Conservation (phyloP, 2,797 vertebrate genomes). For the Okamejei kenojei region DNA sequence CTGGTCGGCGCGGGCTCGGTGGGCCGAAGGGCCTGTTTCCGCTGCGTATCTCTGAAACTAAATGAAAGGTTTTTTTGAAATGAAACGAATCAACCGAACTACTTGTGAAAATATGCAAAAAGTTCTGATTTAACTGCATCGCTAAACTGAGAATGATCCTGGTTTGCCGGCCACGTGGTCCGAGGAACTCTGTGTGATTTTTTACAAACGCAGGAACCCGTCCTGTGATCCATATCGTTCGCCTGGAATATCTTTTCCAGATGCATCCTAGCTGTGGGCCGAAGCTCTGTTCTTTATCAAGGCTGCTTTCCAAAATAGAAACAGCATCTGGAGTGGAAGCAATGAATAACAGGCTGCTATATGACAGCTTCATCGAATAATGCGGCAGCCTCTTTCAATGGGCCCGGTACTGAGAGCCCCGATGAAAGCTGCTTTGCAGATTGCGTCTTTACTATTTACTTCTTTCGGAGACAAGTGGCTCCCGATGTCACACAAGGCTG, state of each 20-base stretch:
- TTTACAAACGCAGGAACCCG: constrained; percentile 1
- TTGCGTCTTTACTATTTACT: constrained; percentile 33
- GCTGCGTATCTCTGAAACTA: too few species aligned
- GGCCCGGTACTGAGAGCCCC: not conserved
- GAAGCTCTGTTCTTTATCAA: constrained; percentile 31
- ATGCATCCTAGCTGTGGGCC: not conserved
- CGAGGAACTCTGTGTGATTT: not conserved
- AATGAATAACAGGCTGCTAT: constrained; percentile 26
- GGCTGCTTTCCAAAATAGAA: constrained; percentile 34
- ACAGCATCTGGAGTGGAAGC: constrained; percentile 35
- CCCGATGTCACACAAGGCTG: constrained; percentile 12
- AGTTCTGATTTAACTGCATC: too few species aligned
- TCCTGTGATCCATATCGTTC: constrained; percentile 35
- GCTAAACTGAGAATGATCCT: too few species aligned
- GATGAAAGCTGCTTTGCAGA: constrained; percentile 15
- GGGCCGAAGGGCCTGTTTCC: too few species aligned
- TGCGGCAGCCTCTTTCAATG: not conserved
- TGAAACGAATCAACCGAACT: too few species aligned
- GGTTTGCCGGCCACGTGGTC: not conserved
- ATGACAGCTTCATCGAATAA: constrained; percentile 28
- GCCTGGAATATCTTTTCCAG: constrained; percentile 25
- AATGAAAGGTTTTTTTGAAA: too few species aligned
- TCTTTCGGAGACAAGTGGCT: constrained; percentile 22
- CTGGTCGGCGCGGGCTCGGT: too few species aligned
- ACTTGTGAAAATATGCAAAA: too few species aligned